Base-by-base conservation (phyloP, 2,797 vertebrate species). In the Botia almorhae region DNA sequence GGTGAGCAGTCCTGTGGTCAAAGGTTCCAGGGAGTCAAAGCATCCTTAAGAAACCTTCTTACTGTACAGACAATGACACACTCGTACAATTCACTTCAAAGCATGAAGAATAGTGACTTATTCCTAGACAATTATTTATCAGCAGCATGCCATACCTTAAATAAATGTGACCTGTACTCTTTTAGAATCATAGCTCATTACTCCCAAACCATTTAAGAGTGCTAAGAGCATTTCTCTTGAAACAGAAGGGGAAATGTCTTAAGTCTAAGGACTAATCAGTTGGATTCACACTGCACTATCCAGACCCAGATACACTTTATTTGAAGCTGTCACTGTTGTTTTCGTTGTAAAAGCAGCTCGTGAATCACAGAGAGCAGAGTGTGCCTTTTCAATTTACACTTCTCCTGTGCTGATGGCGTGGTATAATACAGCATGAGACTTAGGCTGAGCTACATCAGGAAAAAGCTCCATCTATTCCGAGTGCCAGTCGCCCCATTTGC, bases 361-460 rank as follows among this genome's bases (percentile, higher is more conserved):
- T 2, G 3, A 58, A 58, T 69, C 16, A 4, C 51, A 26, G 36
- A 69, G 36, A 58, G 51, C 10, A 10, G 13, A 60, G 11, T 10
- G 53, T 29, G 39, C 39, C 23, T 69, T 77, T 77, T 77, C 39
- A 69, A 60, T 77, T 48, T 60, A 36, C 65, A 69, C 39, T 69
- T 77, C 39, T 60, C 26, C 12, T n/a, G 0, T 16, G 29, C 64
- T 21, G 14, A 33, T 14, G 7, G 11, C 4, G 2, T 60, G 29
- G 48, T 46, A 43, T 43, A 43, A 43, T 43, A 43, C 7, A 69
- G 53, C 53, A 77, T 69, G 75, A 33, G 65, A 77, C 58, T 77
- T 17, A 69, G 14, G 33, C 51, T 6, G 48, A 48, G 16, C 11
- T 79, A 33, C 33, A 5, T 33, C 23, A 8, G 5, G 12, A 1